Evolutionary conservation across 2,888 invertebrate species (phyloP).

Genomic region (Agapostemon virescens): DNA sequence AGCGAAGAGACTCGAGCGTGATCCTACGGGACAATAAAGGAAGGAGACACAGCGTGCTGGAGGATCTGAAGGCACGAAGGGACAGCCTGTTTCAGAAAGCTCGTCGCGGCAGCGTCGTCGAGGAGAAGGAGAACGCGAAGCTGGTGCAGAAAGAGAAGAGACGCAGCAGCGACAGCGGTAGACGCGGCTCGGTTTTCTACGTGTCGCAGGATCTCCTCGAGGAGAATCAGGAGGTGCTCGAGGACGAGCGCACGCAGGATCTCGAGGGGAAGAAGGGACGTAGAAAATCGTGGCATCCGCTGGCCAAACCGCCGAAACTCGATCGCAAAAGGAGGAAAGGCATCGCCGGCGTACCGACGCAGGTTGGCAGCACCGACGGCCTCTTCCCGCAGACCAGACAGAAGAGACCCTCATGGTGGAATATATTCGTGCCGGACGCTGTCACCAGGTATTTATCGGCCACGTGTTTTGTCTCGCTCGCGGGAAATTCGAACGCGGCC

Average conservation of each 20-base stretch:
- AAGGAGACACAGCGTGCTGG: slow-evolving; percentile 78
- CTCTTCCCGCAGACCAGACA: slow-evolving; percentile 81
- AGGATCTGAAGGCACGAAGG: slow-evolving; percentile 77
- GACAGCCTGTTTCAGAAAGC: slow-evolving; percentile 76
- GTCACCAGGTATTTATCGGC: slow-evolving; percentile 73
- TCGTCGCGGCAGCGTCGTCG: slow-evolving; percentile 73
- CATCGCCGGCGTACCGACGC: slow-evolving; percentile 76
- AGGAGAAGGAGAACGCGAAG: slow-evolving; percentile 69
- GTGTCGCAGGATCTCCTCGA: slow-evolving; percentile 75
- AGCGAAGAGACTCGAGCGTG: slow-evolving; percentile 43
- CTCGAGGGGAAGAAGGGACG: slow-evolving; percentile 82
- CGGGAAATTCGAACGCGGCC: slow-evolving; percentile 10
- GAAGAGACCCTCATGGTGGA: slow-evolving; percentile 94
- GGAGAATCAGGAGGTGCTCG: slow-evolving; percentile 69
- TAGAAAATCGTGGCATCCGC: slow-evolving; percentile 84
- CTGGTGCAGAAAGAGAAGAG: slow-evolving; percentile 68
- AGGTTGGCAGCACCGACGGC: slow-evolving; percentile 80
- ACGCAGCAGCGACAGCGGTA: slow-evolving; percentile 62
- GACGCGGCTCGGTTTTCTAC: slow-evolving; percentile 77
- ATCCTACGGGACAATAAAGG: slow-evolving; percentile 71
- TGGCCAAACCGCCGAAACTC: slow-evolving; percentile 73
- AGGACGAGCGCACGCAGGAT: slow-evolving; percentile 56
- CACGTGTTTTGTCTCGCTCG: background rate
- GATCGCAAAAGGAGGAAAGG: slow-evolving; percentile 82
- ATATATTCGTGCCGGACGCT: slow-evolving; percentile 89